Evolutionary conservation across 2,797 vertebrate genomes (phyloP), one percentile per base, ranked within the genome.

Genomic region (Heteromormyrus szaboi): DNA sequence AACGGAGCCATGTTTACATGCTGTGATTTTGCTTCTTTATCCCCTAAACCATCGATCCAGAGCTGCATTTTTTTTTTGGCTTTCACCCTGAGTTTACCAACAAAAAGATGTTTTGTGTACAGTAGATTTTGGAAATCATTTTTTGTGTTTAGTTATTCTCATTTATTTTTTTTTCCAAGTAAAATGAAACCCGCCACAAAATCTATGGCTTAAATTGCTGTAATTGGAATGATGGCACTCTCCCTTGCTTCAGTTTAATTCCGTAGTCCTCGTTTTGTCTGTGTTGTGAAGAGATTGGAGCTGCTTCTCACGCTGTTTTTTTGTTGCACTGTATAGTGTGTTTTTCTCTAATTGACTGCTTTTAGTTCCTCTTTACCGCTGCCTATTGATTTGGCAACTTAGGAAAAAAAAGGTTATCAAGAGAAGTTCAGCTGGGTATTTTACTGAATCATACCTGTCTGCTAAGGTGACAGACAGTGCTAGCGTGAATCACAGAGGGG

Each of bases 351-450:
- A 86, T 89, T 86, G 88, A 76, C 62, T 76, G 88, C 33, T 68
- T 37, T 86, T 86, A 76, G 62, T 56, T 44, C 56, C 46, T 89
- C 59, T 85, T 59, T 68, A 86, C 33, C 29, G 41, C 19, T 65
- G 65, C 50, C 48, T 68, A 89, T 89, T 33, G 88, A 89, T 89
- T 89, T 56, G 33, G 84, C 62, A 54, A 29, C 46, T 56, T 59
- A 3, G 86, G 22, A 65, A n/a, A n/a, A 62, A 53, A 83, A 56
- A 29, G 2, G 12, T 46, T 81, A 46, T 46, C 14, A 81, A 33
- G 59, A 51, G 48, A 86, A 44, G 88, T 86, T 89, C 22, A 37
- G 48, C 29, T 89, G 81, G 46, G 25, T 37, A 29, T 89, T 89
- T 44, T 19, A 29, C 56, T 65, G 51, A 76, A 54, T 33, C 50